These are phyloP conservation scores for Dynastes hyllus DNA, from an alignment of 2,888 invertebrate species.

Conservation along the genomic window DNA sequence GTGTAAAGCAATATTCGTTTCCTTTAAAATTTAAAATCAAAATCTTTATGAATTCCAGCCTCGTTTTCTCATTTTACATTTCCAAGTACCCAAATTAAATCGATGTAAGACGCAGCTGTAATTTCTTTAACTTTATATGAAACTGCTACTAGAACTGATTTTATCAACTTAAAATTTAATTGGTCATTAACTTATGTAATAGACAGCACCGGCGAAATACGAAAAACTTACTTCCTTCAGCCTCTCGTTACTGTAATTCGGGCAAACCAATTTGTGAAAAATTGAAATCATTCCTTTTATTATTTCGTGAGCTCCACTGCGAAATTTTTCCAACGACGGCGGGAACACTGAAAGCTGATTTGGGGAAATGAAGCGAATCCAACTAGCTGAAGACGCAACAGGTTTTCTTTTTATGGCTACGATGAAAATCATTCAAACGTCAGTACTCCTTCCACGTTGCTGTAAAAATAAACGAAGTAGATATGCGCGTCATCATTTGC, in stretches of 20 bases:
- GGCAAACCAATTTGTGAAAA: conserved; percentile 1
- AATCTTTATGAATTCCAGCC: no score
- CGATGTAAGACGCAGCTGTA: no score
- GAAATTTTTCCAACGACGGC: neutral
- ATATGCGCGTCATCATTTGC: no score
- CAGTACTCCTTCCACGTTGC: no score
- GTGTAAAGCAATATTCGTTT: no score
- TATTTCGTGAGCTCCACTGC: neutral
- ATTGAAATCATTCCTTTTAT: neutral
- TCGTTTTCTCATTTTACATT: no score
- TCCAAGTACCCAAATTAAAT: no score
- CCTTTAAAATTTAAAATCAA: no score
- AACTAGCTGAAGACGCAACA: conserved; percentile 7
- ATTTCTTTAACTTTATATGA: no score
- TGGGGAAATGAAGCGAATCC: conserved; percentile 3
- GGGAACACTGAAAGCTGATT: neutral
- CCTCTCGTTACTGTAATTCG: conserved; percentile 2
- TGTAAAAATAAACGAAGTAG: no score
- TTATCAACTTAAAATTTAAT: neutral
- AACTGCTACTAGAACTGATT: no score
- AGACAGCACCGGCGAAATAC: neutral
- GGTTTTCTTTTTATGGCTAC: neutral
- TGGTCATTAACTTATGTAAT: neutral
- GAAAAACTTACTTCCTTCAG: neutral
- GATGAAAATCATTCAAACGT: no score